Conservation (phyloP, 1,140 invertebrate genomes). For the Sycobia sp. region DNA sequence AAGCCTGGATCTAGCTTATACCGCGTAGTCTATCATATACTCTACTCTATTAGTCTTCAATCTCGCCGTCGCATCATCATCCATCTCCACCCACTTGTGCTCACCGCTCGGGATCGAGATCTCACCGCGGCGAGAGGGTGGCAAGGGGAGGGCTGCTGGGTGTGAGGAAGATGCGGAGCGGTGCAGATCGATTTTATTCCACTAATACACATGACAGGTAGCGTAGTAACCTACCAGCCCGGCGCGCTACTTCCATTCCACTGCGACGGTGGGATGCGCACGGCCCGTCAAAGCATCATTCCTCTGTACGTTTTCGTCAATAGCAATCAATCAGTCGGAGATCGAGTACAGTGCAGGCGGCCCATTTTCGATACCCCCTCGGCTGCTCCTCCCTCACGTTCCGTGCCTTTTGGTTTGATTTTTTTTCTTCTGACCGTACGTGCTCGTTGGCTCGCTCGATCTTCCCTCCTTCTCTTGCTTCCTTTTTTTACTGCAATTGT, state of each 20-base stretch:
- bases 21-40: too few species aligned
- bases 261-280: neutral
- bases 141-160: too few species aligned
- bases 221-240: conserved; percentile 50
- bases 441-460: too few species aligned
- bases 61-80: conserved; percentile 24
- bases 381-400: neutral
- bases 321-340: conserved; percentile 33
- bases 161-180: too few species aligned
- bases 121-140: too few species aligned
- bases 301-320: conserved; percentile 8
- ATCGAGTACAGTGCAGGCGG: conserved; percentile 9
- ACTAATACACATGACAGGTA: conserved; percentile 32
- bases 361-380: neutral
- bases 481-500: too few species aligned
- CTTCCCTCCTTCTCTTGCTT: too few species aligned
- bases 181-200: conserved; percentile 27
- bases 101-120: neutral
- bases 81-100: conserved; percentile 19
- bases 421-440: too few species aligned
- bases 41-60: conserved; percentile 29
- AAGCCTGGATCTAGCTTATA: neutral
- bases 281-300: neutral
- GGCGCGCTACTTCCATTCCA: neutral
- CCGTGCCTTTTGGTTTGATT: too few species aligned